Percentiles rank a stretch among this genome's conserved stretches.
phyloP scores from a whole-genome alignment of 1,140 invertebrate genomes.

The Agrypnia vestita region DNA sequence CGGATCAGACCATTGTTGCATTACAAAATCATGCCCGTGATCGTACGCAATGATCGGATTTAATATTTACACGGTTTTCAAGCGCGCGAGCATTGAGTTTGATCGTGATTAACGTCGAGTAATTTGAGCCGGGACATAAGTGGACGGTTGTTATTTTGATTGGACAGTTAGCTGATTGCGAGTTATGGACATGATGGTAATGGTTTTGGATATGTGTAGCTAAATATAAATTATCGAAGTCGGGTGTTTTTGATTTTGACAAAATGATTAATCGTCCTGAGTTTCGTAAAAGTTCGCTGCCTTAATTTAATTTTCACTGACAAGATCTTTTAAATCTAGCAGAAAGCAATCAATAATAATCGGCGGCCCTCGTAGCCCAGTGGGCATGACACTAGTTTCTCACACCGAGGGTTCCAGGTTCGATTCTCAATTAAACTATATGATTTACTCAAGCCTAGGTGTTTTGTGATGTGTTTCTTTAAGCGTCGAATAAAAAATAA shows the following conservation, averaged over 20 bases:
- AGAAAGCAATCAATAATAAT: too few species aligned
- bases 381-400: too few species aligned
- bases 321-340: too few species aligned
- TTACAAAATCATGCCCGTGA: slow-evolving; percentile 14
- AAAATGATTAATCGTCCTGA: background rate
- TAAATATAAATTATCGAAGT: background rate
- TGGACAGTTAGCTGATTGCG: slow-evolving; percentile 39
- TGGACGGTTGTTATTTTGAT: slow-evolving; percentile 38
- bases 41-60: background rate
- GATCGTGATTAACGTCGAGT: background rate
- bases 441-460: too few species aligned
- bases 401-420: too few species aligned
- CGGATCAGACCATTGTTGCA: slow-evolving; percentile 6
- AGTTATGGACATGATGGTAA: slow-evolving; percentile 42
- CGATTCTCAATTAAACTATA: too few species aligned
- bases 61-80: slow-evolving; percentile 5
- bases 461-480: too few species aligned
- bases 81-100: background rate
- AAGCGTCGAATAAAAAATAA: too few species aligned
- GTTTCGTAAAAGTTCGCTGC: too few species aligned
- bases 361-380: too few species aligned
- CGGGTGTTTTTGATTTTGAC: slow-evolving; percentile 12
- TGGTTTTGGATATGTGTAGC: background rate
- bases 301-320: too few species aligned
- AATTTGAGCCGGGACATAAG: slow-evolving; percentile 9